Base-by-base conservation (phyloP, 1,140 invertebrate species). In the Bombyx mori region DNA sequence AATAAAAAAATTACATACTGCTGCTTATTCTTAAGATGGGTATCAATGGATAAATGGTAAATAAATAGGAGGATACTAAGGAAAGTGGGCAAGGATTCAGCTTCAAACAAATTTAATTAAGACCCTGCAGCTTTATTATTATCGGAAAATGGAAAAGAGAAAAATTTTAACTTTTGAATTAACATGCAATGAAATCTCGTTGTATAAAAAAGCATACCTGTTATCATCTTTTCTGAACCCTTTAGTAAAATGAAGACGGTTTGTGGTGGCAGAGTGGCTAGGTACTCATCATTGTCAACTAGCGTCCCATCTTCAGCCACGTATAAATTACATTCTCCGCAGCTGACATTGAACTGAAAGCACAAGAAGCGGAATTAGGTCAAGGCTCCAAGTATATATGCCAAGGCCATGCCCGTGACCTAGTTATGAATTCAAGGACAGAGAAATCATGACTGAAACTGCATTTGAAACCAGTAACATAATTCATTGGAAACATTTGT, bases 221-320 rank as follows among this genome's bases (percentile, higher is more conserved):
- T 92, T 65, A 92, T 86, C 61, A 92, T 88, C 66, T 85, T 81
- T 77, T 91, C 91, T 62, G 91, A 90, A 54, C 89, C 88, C 61
- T 89, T 89, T 62, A 92, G 89, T 51, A 92, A 78, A 57, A 95
- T 91, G 9, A 95, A 89, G 6, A 94, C 86, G 0, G 92, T 94
- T 71, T 95, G 94, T 1, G 92, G 79, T 42, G 92, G 90, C 55
- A 95, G 71, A 1, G 92, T 93, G 48, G 87, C 75, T 66, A 95
- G 92, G 72, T 95, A 95, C 3, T 93, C 92, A 46, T 95, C 92
- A 64, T 90, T 90, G 52, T 93, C 91, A 35, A 95, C 90, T 60
- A 91, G 85, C 18, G 93, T 94, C 46, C 94, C 94, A 82, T 95
- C 94, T 46, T 90, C 77, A 1, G 90, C 88, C 51, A 91, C 77